A percentile compares a stretch with the other conserved stretches of the same genome.
These are phyloP conservation scores for Ecdyonurus torrentis DNA, from an alignment of 2,888 invertebrate species.

Conservation along the genomic window DNA sequence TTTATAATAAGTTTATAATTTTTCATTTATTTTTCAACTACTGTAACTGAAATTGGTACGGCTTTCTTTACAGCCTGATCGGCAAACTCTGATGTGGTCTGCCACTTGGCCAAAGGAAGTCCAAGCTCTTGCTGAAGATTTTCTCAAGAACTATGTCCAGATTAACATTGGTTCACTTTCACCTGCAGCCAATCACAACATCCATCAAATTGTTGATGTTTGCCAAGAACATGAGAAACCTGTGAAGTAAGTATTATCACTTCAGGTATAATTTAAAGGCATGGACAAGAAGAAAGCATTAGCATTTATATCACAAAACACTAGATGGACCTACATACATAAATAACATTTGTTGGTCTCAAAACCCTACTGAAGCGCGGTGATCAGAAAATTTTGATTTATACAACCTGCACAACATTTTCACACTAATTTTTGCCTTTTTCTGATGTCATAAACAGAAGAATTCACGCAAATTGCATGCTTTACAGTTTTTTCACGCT, in stretches of 20 bases:
- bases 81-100: slow-evolving; percentile 91
- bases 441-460: no score
- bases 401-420: not conserved
- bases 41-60: not conserved
- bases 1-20: not conserved
- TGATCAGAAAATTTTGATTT: not conserved
- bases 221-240: slow-evolving; percentile 87
- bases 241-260: slow-evolving; percentile 17
- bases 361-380: no score
- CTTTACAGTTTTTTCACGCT: no score
- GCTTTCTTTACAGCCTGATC: slow-evolving; percentile 25
- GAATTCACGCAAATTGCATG: no score
- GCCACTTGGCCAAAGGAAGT: slow-evolving; percentile 99
- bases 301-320: no score
- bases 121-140: slow-evolving; percentile 87
- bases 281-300: no score
- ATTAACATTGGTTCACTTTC: slow-evolving; percentile 90
- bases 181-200: slow-evolving; percentile 93
- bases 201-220: slow-evolving; percentile 85
- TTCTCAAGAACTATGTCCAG: slow-evolving; percentile 83
- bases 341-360: not conserved
- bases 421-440: no score
- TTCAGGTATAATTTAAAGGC: not conserved
- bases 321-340: not conserved
- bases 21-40: not conserved